Percentiles rank a stretch among this genome's conserved stretches.
These are phyloP conservation scores for Drosophila serrata DNA, from an alignment of 1,140 invertebrate genomes.

Conservation along the genomic window DNA sequence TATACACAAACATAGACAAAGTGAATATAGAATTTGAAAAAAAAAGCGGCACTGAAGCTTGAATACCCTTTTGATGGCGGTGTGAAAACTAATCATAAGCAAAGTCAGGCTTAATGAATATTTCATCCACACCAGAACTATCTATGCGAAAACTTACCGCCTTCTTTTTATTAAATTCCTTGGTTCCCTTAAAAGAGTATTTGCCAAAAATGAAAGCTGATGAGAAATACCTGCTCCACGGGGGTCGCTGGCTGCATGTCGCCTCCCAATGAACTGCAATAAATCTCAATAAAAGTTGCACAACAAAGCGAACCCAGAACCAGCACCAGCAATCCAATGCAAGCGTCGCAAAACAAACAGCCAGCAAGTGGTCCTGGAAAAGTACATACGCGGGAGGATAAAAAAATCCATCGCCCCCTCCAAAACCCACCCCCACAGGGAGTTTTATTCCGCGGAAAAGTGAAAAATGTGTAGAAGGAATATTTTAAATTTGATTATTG, in stretches of 20 bases:
- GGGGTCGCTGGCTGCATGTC: slow-evolving; percentile 41
- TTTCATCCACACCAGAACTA: slow-evolving; percentile 7
- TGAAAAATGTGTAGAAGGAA: slow-evolving; percentile 59
- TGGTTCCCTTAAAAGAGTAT: slow-evolving; percentile 11
- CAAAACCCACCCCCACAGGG: slow-evolving; percentile 7
- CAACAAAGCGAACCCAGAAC: slow-evolving; percentile 45
- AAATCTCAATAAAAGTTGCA: slow-evolving; percentile 77
- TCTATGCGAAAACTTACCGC: too few species aligned
- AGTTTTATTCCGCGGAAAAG: slow-evolving; percentile 17
- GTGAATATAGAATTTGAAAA: slow-evolving; percentile 50
- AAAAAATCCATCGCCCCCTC: neutral
- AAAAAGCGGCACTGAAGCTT: slow-evolving; percentile 17
- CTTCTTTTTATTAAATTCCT: slow-evolving; percentile 12
- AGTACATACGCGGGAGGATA: neutral
- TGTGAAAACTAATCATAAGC: slow-evolving; percentile 25
- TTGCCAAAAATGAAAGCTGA: neutral
- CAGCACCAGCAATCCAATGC: slow-evolving; percentile 46
- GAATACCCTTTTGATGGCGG: slow-evolving; percentile 38
- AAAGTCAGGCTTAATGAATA: slow-evolving; percentile 9
- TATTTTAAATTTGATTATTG: slow-evolving; percentile 81
- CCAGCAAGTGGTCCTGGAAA: slow-evolving; percentile 35
- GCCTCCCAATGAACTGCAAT: slow-evolving; percentile 69
- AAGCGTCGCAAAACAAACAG: slow-evolving; percentile 63
- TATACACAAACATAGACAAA: slow-evolving; percentile 59
- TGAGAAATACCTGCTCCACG: slow-evolving; percentile 22